Evolutionary conservation across 2,113 vertebrate genomes (phyloP), one percentile per base, ranked within the genome.

Genomic region (Ophthalmolycus amberensis): DNA sequence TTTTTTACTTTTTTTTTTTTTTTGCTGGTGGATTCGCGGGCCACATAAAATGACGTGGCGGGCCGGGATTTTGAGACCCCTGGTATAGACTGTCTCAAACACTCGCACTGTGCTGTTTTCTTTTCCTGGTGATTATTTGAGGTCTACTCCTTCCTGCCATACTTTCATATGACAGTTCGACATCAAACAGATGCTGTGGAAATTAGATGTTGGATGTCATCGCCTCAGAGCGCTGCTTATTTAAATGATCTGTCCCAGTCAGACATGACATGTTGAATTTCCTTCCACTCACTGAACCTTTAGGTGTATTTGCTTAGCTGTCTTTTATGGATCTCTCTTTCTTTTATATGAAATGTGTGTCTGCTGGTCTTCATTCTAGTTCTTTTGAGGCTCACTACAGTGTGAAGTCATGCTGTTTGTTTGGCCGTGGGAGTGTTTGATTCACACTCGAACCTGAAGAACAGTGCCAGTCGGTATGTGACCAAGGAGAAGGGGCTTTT

Each of bases 111-210:
- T 42, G 27, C 64, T 70, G 60, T 87, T 82, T 79, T 84, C 82
- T 88, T 85, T 87, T 70, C 56, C 42, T 38, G 40, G 71, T 70
- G 72, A 71, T 75, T 84, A 76, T 78, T 74, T 83, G 0, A 46
- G 66, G 50, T 62, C 69, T 79, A 64, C 54, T 82, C 50, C 71
- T 83, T 66, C 56, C 74, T 54, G 22, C 8, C 9, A 18, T 58
- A 64, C 64, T 79, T 84, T 58, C 29, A 67, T 64, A 75, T 84
- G 56, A 86, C 88, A 84, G 89, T 46, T 82, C 4, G 77, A 91
- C 88, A 90, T 92, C 90, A 85, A 88, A 59, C 90, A 92, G 89
- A 90, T 81, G 87, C 85, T 88, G 77, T 84, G 68, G 75, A 90
- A 90, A 93, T 91, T 76, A 83, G 65, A 91, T 71, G 71, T 88